phyloP scores from a whole-genome alignment of 2,888 invertebrate genomes.

The Papilio demoleus region DNA sequence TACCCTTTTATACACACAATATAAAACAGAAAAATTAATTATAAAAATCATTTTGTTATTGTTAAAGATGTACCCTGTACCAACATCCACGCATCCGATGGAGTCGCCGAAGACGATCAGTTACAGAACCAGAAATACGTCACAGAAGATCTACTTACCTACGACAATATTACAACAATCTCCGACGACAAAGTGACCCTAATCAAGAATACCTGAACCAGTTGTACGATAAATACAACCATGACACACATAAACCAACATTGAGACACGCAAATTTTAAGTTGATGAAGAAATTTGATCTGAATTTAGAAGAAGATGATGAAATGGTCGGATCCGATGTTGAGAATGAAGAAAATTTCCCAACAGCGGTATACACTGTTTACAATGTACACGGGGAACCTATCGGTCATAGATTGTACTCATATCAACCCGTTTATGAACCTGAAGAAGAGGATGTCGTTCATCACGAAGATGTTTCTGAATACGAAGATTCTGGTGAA shows the following conservation, averaged over 20 bases:
- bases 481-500: slow-evolving; percentile 65
- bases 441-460: slow-evolving; percentile 72
- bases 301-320: slow-evolving; percentile 61
- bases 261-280: slow-evolving; percentile 77
- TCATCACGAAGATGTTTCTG: slow-evolving; percentile 62
- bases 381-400: slow-evolving; percentile 79
- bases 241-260: slow-evolving; percentile 70
- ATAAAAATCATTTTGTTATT: neutral
- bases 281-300: slow-evolving; percentile 75
- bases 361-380: slow-evolving; percentile 76
- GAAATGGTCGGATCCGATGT: slow-evolving; percentile 57
- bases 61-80: slow-evolving; percentile 88
- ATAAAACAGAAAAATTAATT: neutral
- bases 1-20: slow-evolving; percentile 6
- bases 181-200: slow-evolving; percentile 57
- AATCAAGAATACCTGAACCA: slow-evolving; percentile 65
- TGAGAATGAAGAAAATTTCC: slow-evolving; percentile 62
- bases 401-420: slow-evolving; percentile 76
- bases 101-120: slow-evolving; percentile 87
- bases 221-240: slow-evolving; percentile 77
- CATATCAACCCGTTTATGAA: slow-evolving; percentile 78
- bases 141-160: slow-evolving; percentile 71
- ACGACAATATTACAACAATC: slow-evolving; percentile 72
- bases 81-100: slow-evolving; percentile 94
- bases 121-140: slow-evolving; percentile 69